These are phyloP conservation scores for human DNA, from an alignment of 2,113 vertebrate species.

Conservation along the genomic window DNA sequence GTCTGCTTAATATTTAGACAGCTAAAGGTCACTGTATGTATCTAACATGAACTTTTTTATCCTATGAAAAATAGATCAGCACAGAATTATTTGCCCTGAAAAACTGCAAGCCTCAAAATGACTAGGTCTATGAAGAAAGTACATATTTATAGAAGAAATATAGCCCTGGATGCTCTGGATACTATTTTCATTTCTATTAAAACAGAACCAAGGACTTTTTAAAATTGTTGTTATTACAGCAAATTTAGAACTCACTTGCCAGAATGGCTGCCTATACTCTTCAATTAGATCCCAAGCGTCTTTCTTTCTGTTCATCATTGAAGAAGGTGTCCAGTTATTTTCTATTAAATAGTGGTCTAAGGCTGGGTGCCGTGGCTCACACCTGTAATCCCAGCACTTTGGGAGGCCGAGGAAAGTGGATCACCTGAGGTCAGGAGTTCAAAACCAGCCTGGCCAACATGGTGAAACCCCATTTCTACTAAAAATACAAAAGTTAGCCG, in stretches of 20 bases:
- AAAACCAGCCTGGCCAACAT: no score
- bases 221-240: neutral
- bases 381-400: no score
- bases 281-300: neutral
- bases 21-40: neutral
- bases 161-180: neutral
- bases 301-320: neutral
- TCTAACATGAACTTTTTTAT: neutral
- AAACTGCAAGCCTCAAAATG: neutral
- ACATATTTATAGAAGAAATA: neutral
- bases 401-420: no score
- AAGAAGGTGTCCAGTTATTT: neutral
- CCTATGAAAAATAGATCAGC: neutral
- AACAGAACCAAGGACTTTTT: neutral
- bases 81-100: conserved; percentile 4
- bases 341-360: neutral
- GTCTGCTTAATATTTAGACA: conserved; percentile 49
- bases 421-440: no score
- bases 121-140: neutral
- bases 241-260: neutral
- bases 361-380: no score
- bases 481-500: no score
- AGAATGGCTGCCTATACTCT: neutral
- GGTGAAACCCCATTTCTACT: no score
- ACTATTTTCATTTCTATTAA: conserved; percentile 38